Percentiles rank a stretch among this genome's conserved stretches.
These are phyloP conservation scores for Aphis gossypii DNA, from an alignment of 1,140 invertebrate species.

Conservation along the genomic window DNA sequence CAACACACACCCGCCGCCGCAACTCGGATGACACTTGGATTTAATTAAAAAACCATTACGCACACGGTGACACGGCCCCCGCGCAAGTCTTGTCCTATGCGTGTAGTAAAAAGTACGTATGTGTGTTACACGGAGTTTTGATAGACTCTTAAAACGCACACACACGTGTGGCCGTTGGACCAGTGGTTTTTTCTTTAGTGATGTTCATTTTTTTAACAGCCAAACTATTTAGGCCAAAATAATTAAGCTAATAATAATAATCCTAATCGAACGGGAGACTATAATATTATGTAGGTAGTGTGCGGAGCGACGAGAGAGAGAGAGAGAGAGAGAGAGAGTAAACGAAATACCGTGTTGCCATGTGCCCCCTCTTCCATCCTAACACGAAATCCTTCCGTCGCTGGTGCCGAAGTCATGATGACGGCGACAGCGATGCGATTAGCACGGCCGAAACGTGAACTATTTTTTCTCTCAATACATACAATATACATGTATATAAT, in stretches of 20 bases:
- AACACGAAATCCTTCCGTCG: neutral
- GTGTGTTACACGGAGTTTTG: neutral
- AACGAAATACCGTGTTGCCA: neutral
- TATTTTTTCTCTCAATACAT: neutral
- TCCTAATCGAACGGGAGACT: neutral
- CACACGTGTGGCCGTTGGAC: neutral
- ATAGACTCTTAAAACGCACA: neutral
- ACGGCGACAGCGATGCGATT: neutral
- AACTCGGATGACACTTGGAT: constrained; percentile 27
- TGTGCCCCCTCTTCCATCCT: neutral
- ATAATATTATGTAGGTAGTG: neutral
- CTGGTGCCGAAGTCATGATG: neutral
- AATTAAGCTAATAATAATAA: constrained; percentile 55
- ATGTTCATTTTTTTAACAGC: neutral
- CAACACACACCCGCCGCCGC: constrained; percentile 14
- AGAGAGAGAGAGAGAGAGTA: neutral
- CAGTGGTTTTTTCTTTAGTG: neutral
- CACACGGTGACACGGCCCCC: neutral
- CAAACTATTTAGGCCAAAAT: constrained; percentile 52
- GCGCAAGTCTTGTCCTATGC: neutral
- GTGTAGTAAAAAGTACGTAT: neutral
- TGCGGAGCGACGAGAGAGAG: neutral
- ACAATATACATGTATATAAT: neutral
- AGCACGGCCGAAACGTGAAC: constrained; percentile 35
- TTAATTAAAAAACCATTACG: constrained; percentile 53